Percentiles rank a stretch among this genome's conserved stretches.
Evolutionary conservation across 2,888 invertebrate species (phyloP).

Genomic region (Julus scandinavius): DNA sequence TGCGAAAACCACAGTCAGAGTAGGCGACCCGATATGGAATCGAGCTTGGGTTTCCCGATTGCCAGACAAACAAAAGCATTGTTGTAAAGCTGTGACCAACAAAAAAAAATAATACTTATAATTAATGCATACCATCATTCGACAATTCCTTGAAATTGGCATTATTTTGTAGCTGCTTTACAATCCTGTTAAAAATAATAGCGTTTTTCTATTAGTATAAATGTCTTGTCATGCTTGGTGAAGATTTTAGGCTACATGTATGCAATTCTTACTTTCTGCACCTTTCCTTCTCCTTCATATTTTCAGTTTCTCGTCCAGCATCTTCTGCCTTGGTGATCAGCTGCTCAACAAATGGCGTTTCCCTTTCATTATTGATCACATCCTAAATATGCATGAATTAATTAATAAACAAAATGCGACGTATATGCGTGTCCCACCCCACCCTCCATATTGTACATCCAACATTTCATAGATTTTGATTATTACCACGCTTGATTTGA

Average conservation of each 20-base stretch:
- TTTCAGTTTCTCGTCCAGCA: background rate
- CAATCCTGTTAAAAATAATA: background rate
- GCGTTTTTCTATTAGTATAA: background rate
- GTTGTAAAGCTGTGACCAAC: too few species aligned
- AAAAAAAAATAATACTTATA: too few species aligned
- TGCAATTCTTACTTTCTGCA: background rate
- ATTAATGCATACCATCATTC: background rate
- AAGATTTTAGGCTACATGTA: too few species aligned
- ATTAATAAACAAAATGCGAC: background rate
- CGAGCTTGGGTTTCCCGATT: too few species aligned
- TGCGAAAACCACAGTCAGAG: too few species aligned
- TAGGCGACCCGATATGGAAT: too few species aligned
- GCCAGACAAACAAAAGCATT: too few species aligned
- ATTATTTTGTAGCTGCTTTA: conserved; percentile 36
- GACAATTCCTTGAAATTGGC: background rate
- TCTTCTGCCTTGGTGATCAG: background rate
- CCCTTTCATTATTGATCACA: conserved; percentile 21
- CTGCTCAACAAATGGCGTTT: background rate
- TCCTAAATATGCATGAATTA: background rate
- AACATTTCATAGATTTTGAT: background rate
- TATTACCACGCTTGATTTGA: conserved; percentile 30
- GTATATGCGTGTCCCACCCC: background rate
- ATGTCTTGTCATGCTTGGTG: background rate
- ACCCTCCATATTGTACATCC: background rate
- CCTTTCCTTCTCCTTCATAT: conserved; percentile 27